Base-by-base conservation (phyloP, 2,797 vertebrate species). In the Poeciliopsis paucimaculata region DNA sequence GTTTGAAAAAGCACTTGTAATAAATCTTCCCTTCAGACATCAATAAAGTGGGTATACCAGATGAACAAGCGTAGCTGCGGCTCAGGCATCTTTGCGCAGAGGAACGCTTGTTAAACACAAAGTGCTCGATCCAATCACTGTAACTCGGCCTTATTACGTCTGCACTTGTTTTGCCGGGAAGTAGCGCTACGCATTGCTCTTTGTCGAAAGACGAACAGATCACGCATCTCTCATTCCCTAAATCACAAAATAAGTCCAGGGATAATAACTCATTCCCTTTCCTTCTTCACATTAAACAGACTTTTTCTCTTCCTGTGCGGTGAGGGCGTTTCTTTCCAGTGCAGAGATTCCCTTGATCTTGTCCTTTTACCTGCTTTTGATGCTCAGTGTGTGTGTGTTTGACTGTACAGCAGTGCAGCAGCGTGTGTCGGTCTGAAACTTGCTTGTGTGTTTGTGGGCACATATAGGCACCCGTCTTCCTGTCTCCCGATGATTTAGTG, bases 301-400 rank as follows among this genome's bases (percentile, higher is more conserved):
- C 36, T 75, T 82, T 82, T 91, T 91, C 80, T 87, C 82, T 87
- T 79, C 66, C 80, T 83, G 80, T 79, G 75, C 76, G 84, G 75
- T 73, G 83, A 78, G 82, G 82, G 77, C 76, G 43, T 88, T 87
- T 73, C 20, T 77, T 89, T 86, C 84, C 68, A 66, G 87, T 79
- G 51, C 39, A 28, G 41, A 73, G 34, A 84, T 79, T 82, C 80
- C 76, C 84, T 92, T 93, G 90, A 93, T 91, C 89, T 89, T 81
- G 85, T 85, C 84, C 83, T 90, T 66, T 88, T 9, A 84, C 79
- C 74, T 78, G 81, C 76, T 86, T 90, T 89, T 89, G 87, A 84
- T 87, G 87, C 64, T 82, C 83, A 5, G 57, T 74, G 77, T 83
- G 78, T 28, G 77, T 28, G 62, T 80, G 77, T 82, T 77, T 18